Conservation (phyloP, 2,888 invertebrate genomes). For the Steinernema scapterisci region DNA sequence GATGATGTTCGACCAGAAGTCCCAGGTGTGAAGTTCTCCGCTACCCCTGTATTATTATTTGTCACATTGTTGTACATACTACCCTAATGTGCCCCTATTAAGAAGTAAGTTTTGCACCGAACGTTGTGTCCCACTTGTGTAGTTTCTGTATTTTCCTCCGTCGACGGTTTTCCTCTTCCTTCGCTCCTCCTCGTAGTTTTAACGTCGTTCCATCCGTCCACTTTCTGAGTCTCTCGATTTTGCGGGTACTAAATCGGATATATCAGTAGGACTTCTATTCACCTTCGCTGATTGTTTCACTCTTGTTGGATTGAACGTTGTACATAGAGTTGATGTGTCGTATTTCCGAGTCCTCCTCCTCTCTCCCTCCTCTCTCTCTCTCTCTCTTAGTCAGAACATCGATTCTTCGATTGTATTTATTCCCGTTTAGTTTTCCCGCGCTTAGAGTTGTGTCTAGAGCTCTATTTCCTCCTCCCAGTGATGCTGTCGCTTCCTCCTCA, state of each 20-base stretch:
- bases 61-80: constrained; percentile 17
- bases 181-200: neutral
- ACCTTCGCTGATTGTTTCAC: neutral
- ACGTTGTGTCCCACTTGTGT: neutral
- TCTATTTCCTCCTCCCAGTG: neutral
- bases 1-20: constrained; percentile 29
- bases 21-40: neutral
- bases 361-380: neutral
- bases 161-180: neutral
- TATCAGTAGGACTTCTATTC: constrained; percentile 28
- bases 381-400: neutral
- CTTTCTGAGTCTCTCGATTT: constrained; percentile 31
- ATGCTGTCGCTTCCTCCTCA: neutral
- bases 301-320: neutral
- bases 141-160: neutral
- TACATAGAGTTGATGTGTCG: neutral
- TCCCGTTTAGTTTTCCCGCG: neutral
- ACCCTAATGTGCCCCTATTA: neutral
- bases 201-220: constrained; percentile 3
- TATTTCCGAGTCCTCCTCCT: neutral
- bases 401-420: neutral
- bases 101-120: neutral
- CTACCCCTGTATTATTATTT: constrained; percentile 1
- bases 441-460: constrained; percentile 20
- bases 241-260: constrained; percentile 32